Conservation (phyloP, 2,113 vertebrate species). For the Bos indicus region DNA sequence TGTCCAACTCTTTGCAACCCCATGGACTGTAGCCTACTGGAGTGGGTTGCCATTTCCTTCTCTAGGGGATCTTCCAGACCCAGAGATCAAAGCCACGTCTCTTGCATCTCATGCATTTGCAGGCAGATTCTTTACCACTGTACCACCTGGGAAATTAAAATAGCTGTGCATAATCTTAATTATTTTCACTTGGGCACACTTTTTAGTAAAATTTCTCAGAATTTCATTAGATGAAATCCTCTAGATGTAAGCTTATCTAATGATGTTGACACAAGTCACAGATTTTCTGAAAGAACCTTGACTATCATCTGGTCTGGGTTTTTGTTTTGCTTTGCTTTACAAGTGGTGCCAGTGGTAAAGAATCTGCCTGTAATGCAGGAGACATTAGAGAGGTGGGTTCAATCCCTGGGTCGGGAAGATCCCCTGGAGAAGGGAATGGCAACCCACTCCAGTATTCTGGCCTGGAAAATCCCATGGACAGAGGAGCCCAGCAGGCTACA, state of each 20-base stretch:
- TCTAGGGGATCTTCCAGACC: neutral
- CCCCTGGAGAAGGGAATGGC: neutral
- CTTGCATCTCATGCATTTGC: neutral
- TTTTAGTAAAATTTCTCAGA: slow-evolving; percentile 15
- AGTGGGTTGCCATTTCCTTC: neutral
- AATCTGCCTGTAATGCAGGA: neutral
- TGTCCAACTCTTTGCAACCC: neutral
- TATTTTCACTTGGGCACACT: neutral
- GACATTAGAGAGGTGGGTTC: neutral
- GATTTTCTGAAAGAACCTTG: slow-evolving; percentile 1
- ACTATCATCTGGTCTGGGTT: neutral
- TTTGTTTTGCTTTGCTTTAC: slow-evolving; percentile 38
- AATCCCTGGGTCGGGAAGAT: neutral
- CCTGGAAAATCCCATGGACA: neutral
- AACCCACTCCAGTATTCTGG: neutral
- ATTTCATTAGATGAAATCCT: slow-evolving; percentile 6
- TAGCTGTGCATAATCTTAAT: neutral
- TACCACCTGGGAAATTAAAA: neutral
- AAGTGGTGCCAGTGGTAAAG: neutral
- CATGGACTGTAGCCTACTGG: neutral
- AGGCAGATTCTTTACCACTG: neutral
- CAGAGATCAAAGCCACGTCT: neutral
- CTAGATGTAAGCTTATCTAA: neutral
- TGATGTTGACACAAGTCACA: neutral
- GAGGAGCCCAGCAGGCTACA: neutral